These are phyloP conservation scores for Geotrypetes seraphini DNA, from an alignment of 2,797 vertebrate species.

Conservation along the genomic window DNA sequence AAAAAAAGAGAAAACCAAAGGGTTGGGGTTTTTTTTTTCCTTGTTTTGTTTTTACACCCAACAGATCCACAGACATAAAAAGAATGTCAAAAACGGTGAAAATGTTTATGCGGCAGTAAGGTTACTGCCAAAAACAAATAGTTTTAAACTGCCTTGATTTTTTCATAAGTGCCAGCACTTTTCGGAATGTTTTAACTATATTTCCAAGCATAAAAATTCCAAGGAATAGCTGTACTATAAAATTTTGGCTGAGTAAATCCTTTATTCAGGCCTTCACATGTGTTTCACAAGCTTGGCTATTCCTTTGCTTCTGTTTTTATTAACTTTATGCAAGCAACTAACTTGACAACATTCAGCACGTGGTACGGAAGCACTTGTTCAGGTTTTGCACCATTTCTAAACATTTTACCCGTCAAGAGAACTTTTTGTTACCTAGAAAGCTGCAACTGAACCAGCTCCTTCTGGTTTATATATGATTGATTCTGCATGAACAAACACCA, in stretches of 20 bases:
- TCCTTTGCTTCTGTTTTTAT: conserved; percentile 31
- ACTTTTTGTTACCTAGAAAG: conserved; percentile 33
- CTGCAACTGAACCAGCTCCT: too few species aligned
- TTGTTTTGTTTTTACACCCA: conserved; percentile 62
- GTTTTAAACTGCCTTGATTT: conserved; percentile 34
- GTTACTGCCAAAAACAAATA: conserved; percentile 32
- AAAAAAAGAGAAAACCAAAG: too few species aligned
- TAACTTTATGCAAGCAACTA: conserved; percentile 15
- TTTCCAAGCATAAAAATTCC: conserved; percentile 39
- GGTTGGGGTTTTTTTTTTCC: too few species aligned
- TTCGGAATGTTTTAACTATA: conserved; percentile 54
- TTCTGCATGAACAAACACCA: too few species aligned
- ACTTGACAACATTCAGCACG: conserved; percentile 37
- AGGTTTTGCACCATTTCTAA: conserved; percentile 42
- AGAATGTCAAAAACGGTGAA: conserved; percentile 53
- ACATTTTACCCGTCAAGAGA: conserved; percentile 33
- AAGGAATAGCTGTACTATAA: conserved; percentile 45
- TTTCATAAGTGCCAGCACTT: conserved; percentile 55
- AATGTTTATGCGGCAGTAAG: conserved; percentile 34
- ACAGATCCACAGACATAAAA: conserved; percentile 48
- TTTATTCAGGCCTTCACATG: conserved; percentile 29
- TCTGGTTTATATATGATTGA: conserved; percentile 25
- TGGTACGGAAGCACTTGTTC: conserved; percentile 53
- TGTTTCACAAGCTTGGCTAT: conserved; percentile 26
- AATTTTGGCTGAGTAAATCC: conserved; percentile 45